phyloP scores from a whole-genome alignment of 2,113 vertebrate species.

The Cyanistes caeruleus region DNA sequence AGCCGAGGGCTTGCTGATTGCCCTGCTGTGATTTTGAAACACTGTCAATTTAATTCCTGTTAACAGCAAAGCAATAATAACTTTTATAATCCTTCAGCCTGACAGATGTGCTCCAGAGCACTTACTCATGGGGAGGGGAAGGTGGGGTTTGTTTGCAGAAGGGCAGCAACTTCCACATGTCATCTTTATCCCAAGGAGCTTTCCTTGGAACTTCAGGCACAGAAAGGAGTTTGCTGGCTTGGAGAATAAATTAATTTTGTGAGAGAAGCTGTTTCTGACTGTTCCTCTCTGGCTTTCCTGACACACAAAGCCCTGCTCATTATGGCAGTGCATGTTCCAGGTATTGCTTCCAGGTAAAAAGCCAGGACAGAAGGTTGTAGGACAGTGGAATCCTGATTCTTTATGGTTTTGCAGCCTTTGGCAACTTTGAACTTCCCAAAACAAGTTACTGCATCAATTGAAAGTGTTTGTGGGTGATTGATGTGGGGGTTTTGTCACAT shows the following conservation, averaged over 20 bases:
- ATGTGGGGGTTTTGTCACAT: accelerated
- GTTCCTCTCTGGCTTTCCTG: not conserved
- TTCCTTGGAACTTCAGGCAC: not conserved
- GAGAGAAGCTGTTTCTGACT: not conserved
- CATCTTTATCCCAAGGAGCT: not conserved
- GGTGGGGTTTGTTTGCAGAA: not conserved
- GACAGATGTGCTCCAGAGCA: not conserved
- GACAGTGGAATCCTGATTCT: not conserved
- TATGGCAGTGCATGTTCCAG: not conserved
- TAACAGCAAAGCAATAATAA: not conserved
- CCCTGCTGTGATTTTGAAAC: not conserved
- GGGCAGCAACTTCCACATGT: not conserved
- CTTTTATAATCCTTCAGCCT: not conserved
- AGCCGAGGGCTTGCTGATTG: not conserved
- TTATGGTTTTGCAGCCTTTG: not conserved
- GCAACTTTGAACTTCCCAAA: not conserved
- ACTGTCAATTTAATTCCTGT: not conserved
- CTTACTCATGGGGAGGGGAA: not conserved
- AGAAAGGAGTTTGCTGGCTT: not conserved
- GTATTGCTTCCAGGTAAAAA: not conserved
- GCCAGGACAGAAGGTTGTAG: not conserved
- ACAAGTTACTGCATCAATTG: not conserved
- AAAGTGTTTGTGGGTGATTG: not conserved
- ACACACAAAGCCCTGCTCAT: not conserved
- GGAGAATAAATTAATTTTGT: not conserved